Base-by-base conservation (phyloP, 1,140 invertebrate species). In the Drosophila chauvacae region DNA sequence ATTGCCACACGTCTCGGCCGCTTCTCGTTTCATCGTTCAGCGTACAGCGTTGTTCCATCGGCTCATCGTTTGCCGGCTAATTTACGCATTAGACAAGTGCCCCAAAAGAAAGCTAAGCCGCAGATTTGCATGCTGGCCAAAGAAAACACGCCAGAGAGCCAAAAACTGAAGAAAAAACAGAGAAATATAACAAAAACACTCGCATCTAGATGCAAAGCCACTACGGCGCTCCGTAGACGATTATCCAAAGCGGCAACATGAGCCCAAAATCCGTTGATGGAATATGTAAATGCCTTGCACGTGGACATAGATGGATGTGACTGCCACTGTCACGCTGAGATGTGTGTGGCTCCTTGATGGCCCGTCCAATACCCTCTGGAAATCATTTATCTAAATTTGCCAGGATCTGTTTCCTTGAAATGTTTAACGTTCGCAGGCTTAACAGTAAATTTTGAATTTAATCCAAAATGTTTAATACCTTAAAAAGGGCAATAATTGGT, bases 81-180 rank as follows among this genome's bases (percentile, higher is more conserved):
- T 78, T 88, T 84, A 84, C 85, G 77, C 84, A 87, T 84, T 87
- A 87, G 85, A 69, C 80, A 74, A 88, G 81, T 87, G 80, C 77
- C 84, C 66, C 78, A 50, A 88, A 88, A 87, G 84, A 87, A 87
- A 88, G 85, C 78, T 79, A 73, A 71, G 68, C 75, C 50, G 26
- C 45, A 88, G 84, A 88, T 88, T 87, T 84, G 85, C 84, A 84
- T 76, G 83, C 79, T 76, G 68, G 16, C 66, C 65, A 37, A 41
- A 42, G 11, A 61, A 61, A 61, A 33, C 20, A 61, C 26, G 20
- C 16, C 58, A 39, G 33, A 55, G 23, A 56, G 53, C 77, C 53
- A 9, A 41, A 41, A 42, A 26, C 23, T 13, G 10, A 41, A 28
- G 7, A 14, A 37, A 44, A n/a, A 33, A 44, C 23, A 26, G 20